Conservation (phyloP, 2,888 invertebrate species). For the Neoitamus cyanurus region DNA sequence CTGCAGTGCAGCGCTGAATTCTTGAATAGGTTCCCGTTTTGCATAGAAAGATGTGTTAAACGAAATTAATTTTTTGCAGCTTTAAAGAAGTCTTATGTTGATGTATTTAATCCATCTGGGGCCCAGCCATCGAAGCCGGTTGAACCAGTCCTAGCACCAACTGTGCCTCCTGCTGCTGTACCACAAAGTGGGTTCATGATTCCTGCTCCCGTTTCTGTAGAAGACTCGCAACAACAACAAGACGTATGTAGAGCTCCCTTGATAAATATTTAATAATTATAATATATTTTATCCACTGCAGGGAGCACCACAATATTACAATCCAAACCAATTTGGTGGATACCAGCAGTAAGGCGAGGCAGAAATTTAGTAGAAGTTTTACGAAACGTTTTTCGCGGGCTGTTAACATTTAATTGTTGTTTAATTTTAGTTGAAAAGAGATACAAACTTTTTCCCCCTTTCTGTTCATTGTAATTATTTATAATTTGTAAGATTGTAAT, state of each 20-base stretch:
- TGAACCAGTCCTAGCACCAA: slow-evolving; percentile 64
- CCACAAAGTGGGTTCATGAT: slow-evolving; percentile 64
- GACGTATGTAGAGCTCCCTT: background rate
- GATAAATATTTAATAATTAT: background rate
- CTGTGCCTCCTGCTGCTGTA: slow-evolving; percentile 62
- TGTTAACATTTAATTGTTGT: slow-evolving; percentile 33
- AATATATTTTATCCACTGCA: slow-evolving; percentile 45
- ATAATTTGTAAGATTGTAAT: background rate
- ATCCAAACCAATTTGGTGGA: slow-evolving; percentile 56
- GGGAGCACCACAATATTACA: slow-evolving; percentile 56
- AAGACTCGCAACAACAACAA: slow-evolving; percentile 53
- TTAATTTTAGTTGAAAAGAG: slow-evolving; percentile 37
- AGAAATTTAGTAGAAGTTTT: background rate
- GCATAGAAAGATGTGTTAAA: background rate
- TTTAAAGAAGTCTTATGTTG: slow-evolving; percentile 87
- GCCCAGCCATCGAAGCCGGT: slow-evolving; percentile 61
- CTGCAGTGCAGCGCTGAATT: background rate
- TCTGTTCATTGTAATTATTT: slow-evolving; percentile 23
- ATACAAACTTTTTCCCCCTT: slow-evolving; percentile 9
- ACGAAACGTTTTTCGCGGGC: background rate
- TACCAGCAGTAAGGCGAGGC: slow-evolving; percentile 51
- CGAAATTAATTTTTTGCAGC: slow-evolving; percentile 70
- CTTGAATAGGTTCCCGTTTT: background rate
- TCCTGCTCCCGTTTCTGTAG: slow-evolving; percentile 56
- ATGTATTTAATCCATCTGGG: slow-evolving; percentile 84